A percentile compares a stretch with the other conserved stretches of the same genome.
Conservation (phyloP, 2,888 invertebrate genomes). For the Nemotelus pantherinus region DNA sequence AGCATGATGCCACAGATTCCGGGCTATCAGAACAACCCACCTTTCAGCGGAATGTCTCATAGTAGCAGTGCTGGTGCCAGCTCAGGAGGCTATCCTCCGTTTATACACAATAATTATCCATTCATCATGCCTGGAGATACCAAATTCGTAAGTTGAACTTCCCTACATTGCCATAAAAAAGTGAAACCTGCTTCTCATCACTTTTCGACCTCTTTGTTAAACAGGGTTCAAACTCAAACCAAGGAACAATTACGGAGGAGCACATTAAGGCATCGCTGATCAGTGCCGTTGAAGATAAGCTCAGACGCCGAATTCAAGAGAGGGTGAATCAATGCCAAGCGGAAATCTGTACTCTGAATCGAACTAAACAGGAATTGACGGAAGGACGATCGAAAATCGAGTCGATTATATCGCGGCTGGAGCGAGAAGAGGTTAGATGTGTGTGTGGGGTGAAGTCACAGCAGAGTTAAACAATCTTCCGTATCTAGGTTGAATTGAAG, state of each 20-base stretch:
- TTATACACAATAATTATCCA: constrained; percentile 61
- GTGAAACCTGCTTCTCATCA: constrained; percentile 5
- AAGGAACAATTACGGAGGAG: constrained; percentile 92
- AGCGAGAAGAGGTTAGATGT: constrained; percentile 72
- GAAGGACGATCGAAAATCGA: constrained; percentile 86
- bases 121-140: constrained; percentile 57
- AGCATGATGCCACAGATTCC: constrained; percentile 3
- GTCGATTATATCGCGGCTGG: constrained; percentile 78
- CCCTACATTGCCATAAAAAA: constrained; percentile 14
- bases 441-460: too few relatives aligned
- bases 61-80: constrained; percentile 36
- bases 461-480: constrained; percentile 22
- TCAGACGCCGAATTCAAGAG: constrained; percentile 86
- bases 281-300: constrained; percentile 95
- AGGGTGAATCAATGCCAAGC: constrained; percentile 91
- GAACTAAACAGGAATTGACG: constrained; percentile 86
- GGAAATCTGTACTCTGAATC: constrained; percentile 86
- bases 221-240: constrained; percentile 62
- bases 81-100: constrained; percentile 68
- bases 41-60: background rate
- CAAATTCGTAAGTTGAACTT: constrained; percentile 39
- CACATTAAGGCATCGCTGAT: constrained; percentile 93
- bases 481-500: constrained; percentile 76
- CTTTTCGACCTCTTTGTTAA: background rate
- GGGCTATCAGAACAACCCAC: constrained; percentile 5